Evolutionary conservation across 53 echinoderm and acorn worm genomes (phyloP).

Genomic region (Echinometra lucunter): DNA sequence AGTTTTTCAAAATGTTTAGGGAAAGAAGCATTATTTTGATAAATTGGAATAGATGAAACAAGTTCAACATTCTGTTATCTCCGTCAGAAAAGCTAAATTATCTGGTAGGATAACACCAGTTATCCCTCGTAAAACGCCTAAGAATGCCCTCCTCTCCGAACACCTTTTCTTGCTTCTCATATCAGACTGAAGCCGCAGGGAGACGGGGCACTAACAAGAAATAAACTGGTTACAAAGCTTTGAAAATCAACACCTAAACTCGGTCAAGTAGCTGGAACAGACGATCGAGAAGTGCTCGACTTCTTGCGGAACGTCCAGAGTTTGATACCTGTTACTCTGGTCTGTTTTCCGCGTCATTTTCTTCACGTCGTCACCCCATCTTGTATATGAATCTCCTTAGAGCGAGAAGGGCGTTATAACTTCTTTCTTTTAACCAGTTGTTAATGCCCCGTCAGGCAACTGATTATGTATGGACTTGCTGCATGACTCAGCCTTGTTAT

Average conservation of each 20-base stretch:
- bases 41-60: too few species aligned
- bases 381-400: neutral
- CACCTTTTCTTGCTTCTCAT: neutral
- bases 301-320: neutral
- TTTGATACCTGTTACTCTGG: neutral
- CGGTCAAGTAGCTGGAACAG: slow-evolving; percentile 26
- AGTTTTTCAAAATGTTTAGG: too few species aligned
- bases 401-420: neutral
- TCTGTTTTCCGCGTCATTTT: neutral
- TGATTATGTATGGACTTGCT: neutral
- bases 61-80: too few species aligned
- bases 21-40: too few species aligned
- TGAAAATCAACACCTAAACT: slow-evolving; percentile 23
- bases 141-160: neutral
- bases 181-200: neutral
- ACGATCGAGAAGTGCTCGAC: neutral
- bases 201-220: neutral
- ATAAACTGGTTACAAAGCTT: neutral
- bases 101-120: neutral
- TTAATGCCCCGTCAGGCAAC: neutral
- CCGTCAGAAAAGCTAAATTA: too few species aligned
- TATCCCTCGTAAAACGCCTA: neutral
- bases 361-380: neutral
- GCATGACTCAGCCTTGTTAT: neutral
- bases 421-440: neutral